Evolutionary conservation across 2,113 vertebrate genomes (phyloP).

Genomic region (Halcyon senegalensis): DNA sequence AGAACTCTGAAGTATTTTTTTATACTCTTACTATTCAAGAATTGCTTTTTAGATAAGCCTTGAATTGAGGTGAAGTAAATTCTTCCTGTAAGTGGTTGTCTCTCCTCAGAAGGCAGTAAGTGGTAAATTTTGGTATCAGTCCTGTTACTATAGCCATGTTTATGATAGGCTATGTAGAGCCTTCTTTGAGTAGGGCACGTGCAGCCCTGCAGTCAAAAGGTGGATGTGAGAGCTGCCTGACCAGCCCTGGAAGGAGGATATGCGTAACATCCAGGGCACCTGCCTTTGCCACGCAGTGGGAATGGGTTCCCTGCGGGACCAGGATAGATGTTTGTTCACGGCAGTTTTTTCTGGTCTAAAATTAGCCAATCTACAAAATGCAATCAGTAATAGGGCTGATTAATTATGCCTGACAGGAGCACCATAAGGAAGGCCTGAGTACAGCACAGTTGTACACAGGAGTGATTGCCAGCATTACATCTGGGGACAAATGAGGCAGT

Average conservation of each 20-base stretch:
- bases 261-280: too few species aligned
- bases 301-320: neutral
- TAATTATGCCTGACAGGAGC: slow-evolving; percentile 34
- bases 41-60: neutral
- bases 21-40: neutral
- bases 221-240: neutral
- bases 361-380: neutral
- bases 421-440: slow-evolving; percentile 13
- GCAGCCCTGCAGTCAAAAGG: neutral
- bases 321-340: neutral
- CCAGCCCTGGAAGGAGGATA: neutral
- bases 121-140: neutral
- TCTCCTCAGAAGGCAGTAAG: neutral
- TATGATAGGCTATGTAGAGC: neutral
- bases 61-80: neutral
- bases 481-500: neutral
- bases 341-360: neutral
- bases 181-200: neutral
- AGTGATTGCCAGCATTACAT: neutral
- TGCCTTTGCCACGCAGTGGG: neutral
- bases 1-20: neutral
- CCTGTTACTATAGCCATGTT: neutral
- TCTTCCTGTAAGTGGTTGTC: neutral
- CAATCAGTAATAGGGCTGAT: slow-evolving; percentile 4
- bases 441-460: neutral